These are phyloP conservation scores for Oegoconia quadripuncta DNA, from an alignment of 2,888 invertebrate species.

Conservation along the genomic window DNA sequence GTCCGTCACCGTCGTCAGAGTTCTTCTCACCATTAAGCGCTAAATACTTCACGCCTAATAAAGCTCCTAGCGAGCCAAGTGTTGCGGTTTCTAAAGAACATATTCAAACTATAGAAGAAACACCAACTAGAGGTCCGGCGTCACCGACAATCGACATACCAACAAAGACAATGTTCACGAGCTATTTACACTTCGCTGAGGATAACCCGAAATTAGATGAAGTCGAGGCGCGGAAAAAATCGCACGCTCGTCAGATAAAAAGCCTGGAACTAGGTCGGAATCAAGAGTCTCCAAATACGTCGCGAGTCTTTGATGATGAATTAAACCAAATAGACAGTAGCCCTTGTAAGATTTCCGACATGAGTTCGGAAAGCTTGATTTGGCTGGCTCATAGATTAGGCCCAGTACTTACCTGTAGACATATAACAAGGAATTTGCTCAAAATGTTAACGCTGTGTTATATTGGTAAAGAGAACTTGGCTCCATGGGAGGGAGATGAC, in stretches of 20 bases:
- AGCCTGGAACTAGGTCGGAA: constrained; percentile 41
- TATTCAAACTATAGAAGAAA: constrained; percentile 24
- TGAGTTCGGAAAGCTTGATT: constrained; percentile 91
- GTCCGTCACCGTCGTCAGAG: constrained; percentile 64
- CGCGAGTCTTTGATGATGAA: constrained; percentile 38
- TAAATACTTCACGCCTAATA: constrained; percentile 37
- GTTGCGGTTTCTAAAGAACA: constrained; percentile 35
- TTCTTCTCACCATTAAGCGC: constrained; percentile 52
- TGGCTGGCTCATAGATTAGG: constrained; percentile 97
- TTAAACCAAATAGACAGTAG: constrained; percentile 33
- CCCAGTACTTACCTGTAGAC: constrained; percentile 94
- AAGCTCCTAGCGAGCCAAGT: constrained; percentile 37
- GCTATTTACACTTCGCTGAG: constrained; percentile 69
- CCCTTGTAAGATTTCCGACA: constrained; percentile 85
- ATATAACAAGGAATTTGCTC: constrained; percentile 93
- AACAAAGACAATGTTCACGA: constrained; percentile 67
- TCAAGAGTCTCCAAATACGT: constrained; percentile 26
- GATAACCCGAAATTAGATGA: constrained; percentile 42
- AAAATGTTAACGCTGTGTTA: constrained; percentile 97
- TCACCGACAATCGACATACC: constrained; percentile 88
- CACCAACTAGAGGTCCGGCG: constrained; percentile 44
- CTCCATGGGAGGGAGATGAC: constrained; percentile 62
- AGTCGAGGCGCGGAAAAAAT: constrained; percentile 33
- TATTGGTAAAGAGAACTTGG: constrained; percentile 88
- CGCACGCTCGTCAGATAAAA: constrained; percentile 34